Evolutionary conservation across 2,888 invertebrate genomes (phyloP).

Genomic region (Eupithecia dodoneata): DNA sequence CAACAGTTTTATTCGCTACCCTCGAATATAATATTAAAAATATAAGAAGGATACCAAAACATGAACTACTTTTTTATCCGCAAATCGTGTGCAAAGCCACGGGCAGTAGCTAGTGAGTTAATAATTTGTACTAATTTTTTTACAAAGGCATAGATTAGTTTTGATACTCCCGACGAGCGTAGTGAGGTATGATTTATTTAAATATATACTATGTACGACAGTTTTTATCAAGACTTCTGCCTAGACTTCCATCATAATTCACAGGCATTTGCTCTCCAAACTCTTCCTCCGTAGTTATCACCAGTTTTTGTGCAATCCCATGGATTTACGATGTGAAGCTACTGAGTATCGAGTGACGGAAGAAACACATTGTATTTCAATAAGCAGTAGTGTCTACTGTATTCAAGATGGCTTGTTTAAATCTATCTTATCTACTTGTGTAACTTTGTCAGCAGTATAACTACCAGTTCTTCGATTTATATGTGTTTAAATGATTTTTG

Average conservation of each 20-base stretch:
- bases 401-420: neutral
- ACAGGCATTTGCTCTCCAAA: slow-evolving; percentile 3
- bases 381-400: neutral
- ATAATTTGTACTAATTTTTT: no score
- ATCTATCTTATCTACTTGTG: neutral
- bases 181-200: no score
- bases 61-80: no score
- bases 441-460: neutral
- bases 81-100: no score
- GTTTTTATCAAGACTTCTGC: neutral
- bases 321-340: slow-evolving; percentile 54
- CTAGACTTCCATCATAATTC: neutral
- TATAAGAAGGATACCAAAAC: no score
- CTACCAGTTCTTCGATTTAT: neutral
- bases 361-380: slow-evolving; percentile 27
- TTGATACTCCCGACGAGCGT: no score
- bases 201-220: no score
- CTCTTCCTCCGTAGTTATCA: slow-evolving; percentile 42
- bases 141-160: no score
- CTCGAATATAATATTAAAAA: no score
- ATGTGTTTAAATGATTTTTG: neutral
- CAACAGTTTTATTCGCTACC: no score
- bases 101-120: no score
- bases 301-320: slow-evolving; percentile 52
- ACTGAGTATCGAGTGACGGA: slow-evolving; percentile 56